Conservation (phyloP, 2,888 invertebrate species). For the Acronicta psi region DNA sequence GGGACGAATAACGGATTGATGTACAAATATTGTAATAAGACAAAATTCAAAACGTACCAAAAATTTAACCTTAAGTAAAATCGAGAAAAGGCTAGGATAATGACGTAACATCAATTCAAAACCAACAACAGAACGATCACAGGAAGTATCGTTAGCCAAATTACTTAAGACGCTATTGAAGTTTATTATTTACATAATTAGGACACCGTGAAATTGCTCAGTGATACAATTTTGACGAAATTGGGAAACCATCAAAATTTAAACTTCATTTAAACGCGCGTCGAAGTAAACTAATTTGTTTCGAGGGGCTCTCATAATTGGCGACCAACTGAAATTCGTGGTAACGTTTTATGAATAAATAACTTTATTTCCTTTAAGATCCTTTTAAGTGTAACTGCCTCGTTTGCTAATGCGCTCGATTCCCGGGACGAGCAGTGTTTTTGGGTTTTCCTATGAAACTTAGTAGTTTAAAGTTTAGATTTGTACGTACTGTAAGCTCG, state of each 20-base stretch:
- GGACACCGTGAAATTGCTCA: slow-evolving; percentile 45
- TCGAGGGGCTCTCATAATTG: slow-evolving; percentile 17
- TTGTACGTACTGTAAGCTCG: too few species aligned
- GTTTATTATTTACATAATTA: slow-evolving; percentile 58
- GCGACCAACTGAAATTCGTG: background rate
- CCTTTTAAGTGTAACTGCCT: background rate
- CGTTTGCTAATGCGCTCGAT: too few species aligned
- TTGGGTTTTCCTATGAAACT: too few species aligned
- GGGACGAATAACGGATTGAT: too few species aligned
- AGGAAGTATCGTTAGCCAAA: background rate
- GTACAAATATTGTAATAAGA: too few species aligned
- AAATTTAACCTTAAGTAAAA: too few species aligned
- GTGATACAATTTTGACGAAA: slow-evolving; percentile 59
- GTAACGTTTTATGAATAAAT: background rate
- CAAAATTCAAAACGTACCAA: too few species aligned
- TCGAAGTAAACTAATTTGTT: slow-evolving; percentile 45
- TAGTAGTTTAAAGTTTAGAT: too few species aligned
- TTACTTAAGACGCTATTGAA: slow-evolving; percentile 9
- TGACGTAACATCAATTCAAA: too few species aligned
- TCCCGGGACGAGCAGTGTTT: too few species aligned
- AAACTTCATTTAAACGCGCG: slow-evolving; percentile 27
- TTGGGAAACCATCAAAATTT: slow-evolving; percentile 47
- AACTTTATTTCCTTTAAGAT: background rate
- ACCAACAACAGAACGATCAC: background rate
- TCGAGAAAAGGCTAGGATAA: too few species aligned